These are phyloP conservation scores for Delichon dasypus DNA, from an alignment of 2,797 vertebrate genomes.

Conservation along the genomic window DNA sequence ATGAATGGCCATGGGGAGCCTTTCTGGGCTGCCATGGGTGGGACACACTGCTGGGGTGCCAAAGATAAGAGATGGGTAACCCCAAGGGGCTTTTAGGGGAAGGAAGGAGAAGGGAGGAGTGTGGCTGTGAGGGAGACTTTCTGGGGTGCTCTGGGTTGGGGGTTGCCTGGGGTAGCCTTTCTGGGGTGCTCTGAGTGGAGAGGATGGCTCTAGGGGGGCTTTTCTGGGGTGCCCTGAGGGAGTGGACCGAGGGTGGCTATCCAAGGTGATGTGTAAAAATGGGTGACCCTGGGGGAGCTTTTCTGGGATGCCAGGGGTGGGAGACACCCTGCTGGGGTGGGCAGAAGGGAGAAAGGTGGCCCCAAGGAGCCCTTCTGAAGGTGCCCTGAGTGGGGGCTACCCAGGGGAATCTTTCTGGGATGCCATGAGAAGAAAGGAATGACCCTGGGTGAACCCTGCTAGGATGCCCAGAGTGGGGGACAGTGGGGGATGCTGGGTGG, in stretches of 20 bases:
- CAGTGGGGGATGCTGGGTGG: not conserved
- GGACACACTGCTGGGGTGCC: not conserved
- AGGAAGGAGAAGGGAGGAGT: not conserved
- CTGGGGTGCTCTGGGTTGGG: not conserved
- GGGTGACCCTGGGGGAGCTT: not conserved
- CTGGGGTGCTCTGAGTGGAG: not conserved
- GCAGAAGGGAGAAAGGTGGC: not conserved
- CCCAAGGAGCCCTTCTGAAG: not conserved
- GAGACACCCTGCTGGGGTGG: not conserved
- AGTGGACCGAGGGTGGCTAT: not conserved
- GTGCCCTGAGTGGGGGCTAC: not conserved
- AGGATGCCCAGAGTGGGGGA: not conserved
- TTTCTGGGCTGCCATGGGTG: not conserved
- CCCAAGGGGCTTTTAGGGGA: not conserved
- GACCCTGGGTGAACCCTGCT: not conserved
- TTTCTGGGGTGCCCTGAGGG: not conserved
- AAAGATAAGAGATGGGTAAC: not conserved
- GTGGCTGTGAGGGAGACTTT: not conserved
- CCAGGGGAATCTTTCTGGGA: not conserved
- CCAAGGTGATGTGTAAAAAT: not conserved
- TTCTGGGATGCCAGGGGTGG: not conserved
- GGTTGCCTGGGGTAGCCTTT: not conserved
- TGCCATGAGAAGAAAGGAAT: not conserved
- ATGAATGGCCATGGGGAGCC: not conserved
- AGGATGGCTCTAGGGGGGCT: not conserved